Base-by-base conservation (phyloP, 2,797 vertebrate species). In the Tenualosa thibaudeaui region DNA sequence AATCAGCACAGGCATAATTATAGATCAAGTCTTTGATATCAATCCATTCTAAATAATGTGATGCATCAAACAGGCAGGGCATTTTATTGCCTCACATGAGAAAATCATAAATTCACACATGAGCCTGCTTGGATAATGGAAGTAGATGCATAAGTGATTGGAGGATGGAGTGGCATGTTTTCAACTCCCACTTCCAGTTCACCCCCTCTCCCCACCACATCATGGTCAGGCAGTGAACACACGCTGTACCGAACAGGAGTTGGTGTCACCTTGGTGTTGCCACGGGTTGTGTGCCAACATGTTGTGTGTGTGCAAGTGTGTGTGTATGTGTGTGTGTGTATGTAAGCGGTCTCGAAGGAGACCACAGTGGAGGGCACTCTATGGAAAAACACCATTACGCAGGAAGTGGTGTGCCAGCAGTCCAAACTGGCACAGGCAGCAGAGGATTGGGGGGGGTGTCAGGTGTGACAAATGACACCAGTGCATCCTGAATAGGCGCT, bases 381-480 rank as follows among this genome's bases (percentile, higher is more conserved):
- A 90, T 68, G 91, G 91, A 91, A 94, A 94, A 93, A 93, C 93
- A 92, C 93, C 93, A 95, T 95, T 94, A 94, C 92, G 90, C 93
- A 93, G 89, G 91, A 89, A 93, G 91, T 92, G 94, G 94, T 93
- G 93, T 93, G 91, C 93, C 88, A 82, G 91, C 94, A 95, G 94
- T 92, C 92, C 93, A 94, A 94, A 94, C 92, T 75, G 84, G 82
- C 19, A 71, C 40, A 31, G 62, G 82, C 40, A 31, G 65, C 82
- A 83, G n/a, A 37, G 82, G 92, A 92, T 12, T 51, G 1, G 91
- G 91, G 91, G 91, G 88, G 93, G 93, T 91, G 94, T 95, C 95
- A 95, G 84, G 90, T 87, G 90, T 96, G 95, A 96, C 94, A 93
- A 94, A 96, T 95, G 94, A 91, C 89, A 91, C 88, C 88, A 49